These are phyloP conservation scores for Lycocerus yunnanus DNA, from an alignment of 2,888 invertebrate genomes.

Conservation along the genomic window DNA sequence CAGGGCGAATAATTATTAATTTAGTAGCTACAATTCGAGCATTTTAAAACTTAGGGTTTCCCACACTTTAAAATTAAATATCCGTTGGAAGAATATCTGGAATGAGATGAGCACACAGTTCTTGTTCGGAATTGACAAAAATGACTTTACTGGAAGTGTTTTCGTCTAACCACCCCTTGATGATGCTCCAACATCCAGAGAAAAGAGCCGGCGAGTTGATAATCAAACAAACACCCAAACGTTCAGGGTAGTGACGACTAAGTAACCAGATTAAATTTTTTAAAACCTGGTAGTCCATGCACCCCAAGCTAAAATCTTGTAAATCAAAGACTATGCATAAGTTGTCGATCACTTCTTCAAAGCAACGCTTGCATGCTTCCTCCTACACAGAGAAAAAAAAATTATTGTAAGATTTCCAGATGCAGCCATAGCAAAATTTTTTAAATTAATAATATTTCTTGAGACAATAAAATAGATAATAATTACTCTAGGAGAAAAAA, in stretches of 20 bases:
- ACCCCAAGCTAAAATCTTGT: slow-evolving; percentile 71
- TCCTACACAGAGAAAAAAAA: slow-evolving; percentile 58
- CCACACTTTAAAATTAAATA: slow-evolving; percentile 1
- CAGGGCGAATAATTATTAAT: background rate
- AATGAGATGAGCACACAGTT: slow-evolving; percentile 5
- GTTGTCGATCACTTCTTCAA: slow-evolving; percentile 79
- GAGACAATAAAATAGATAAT: no score
- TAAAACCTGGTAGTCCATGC: slow-evolving; percentile 81
- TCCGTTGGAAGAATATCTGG: slow-evolving; percentile 8
- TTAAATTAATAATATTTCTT: no score
- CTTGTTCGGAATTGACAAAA: slow-evolving; percentile 7
- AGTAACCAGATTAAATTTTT: slow-evolving; percentile 80
- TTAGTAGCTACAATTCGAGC: background rate
- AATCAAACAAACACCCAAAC: slow-evolving; percentile 76
- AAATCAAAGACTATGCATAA: slow-evolving; percentile 81
- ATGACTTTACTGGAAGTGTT: slow-evolving; percentile 13
- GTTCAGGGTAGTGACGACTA: slow-evolving; percentile 77
- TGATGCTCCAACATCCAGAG: slow-evolving; percentile 75
- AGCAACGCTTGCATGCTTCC: slow-evolving; percentile 75
- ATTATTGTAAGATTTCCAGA: background rate
- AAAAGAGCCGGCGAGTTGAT: slow-evolving; percentile 76
- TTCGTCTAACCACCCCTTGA: slow-evolving; percentile 8
- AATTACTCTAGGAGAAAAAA: no score
- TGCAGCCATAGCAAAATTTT: no score
- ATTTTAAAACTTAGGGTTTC: background rate